Percentiles rank a stretch among this genome's conserved stretches.
Evolutionary conservation across 2,888 invertebrate genomes (phyloP).

Genomic region (Galerucella nymphaeae): DNA sequence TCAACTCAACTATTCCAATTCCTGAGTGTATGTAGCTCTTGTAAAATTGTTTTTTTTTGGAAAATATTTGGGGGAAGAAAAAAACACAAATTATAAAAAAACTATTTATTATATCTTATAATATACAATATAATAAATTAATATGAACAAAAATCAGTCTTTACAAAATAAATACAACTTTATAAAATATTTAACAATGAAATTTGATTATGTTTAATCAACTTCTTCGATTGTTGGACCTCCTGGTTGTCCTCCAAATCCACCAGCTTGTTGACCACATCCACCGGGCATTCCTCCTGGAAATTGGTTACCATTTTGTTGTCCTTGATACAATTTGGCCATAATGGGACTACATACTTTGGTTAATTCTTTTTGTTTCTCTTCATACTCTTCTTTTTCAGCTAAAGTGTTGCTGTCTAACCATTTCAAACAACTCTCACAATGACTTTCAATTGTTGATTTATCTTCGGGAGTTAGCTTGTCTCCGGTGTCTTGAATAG

Average conservation of each 20-base stretch:
- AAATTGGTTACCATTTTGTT: constrained; percentile 44
- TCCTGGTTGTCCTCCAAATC: constrained; percentile 25
- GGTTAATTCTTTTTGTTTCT: constrained; percentile 68
- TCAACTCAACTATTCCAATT: not conserved
- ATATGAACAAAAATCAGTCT: constrained; percentile 5
- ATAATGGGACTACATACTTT: constrained; percentile 69
- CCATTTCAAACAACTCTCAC: constrained; percentile 73
- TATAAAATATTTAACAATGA: constrained; percentile 53
- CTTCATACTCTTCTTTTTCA: constrained; percentile 75
- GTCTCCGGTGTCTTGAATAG: constrained; percentile 73
- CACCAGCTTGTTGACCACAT: constrained; percentile 34
- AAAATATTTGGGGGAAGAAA: not conserved
- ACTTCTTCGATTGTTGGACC: constrained; percentile 40
- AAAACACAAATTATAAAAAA: not conserved
- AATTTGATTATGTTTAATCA: constrained; percentile 21
- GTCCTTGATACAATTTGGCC: constrained; percentile 66
- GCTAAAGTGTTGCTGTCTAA: constrained; percentile 75
- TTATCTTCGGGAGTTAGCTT: constrained; percentile 70
- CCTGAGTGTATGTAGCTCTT: not conserved
- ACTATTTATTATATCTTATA: not conserved
- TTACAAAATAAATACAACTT: constrained; percentile 1
- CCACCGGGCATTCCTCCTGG: constrained; percentile 47
- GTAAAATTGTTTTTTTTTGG: not conserved
- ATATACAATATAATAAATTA: not conserved
- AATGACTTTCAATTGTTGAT: constrained; percentile 64